Percentiles rank a stretch among this genome's conserved stretches.
Conservation (phyloP, 1,140 invertebrate species). For the Bombus confusus region DNA sequence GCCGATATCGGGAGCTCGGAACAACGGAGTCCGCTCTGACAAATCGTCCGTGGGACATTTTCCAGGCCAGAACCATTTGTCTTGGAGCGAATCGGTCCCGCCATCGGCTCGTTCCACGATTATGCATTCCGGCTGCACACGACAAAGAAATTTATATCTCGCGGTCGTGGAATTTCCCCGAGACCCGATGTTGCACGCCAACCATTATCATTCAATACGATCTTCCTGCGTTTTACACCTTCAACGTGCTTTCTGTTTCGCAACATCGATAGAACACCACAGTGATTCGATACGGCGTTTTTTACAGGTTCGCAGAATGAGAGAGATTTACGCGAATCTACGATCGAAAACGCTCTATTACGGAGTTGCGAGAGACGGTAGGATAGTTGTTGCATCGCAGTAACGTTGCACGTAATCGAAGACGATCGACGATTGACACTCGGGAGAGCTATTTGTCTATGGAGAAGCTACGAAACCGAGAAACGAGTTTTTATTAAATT, state of each 20-base stretch:
- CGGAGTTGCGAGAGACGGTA: too few species aligned
- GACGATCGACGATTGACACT: too few species aligned
- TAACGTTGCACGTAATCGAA: too few species aligned
- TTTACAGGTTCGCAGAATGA: too few species aligned
- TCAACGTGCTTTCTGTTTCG: neutral
- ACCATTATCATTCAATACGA: neutral
- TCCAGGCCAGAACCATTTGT: constrained; percentile 47
- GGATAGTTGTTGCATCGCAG: too few species aligned
- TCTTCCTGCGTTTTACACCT: neutral
- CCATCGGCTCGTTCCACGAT: constrained; percentile 10
- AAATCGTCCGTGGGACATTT: constrained; percentile 51
- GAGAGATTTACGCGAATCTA: too few species aligned
- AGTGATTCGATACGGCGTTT: neutral
- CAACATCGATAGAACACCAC: too few species aligned
- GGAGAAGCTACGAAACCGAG: too few species aligned
- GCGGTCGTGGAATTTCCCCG: too few species aligned
- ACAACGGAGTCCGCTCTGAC: constrained; percentile 58
- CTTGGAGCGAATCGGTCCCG: constrained; percentile 38
- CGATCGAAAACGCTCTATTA: too few species aligned
- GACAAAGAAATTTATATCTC: constrained; percentile 23
- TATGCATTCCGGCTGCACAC: constrained; percentile 23
- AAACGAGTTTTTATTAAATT: too few species aligned
- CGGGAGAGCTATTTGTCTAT: too few species aligned
- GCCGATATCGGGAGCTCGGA: constrained; percentile 37
- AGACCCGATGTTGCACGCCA: neutral